Base-by-base conservation (phyloP, 2,113 vertebrate genomes). In the Diglossa brunneiventris region DNA sequence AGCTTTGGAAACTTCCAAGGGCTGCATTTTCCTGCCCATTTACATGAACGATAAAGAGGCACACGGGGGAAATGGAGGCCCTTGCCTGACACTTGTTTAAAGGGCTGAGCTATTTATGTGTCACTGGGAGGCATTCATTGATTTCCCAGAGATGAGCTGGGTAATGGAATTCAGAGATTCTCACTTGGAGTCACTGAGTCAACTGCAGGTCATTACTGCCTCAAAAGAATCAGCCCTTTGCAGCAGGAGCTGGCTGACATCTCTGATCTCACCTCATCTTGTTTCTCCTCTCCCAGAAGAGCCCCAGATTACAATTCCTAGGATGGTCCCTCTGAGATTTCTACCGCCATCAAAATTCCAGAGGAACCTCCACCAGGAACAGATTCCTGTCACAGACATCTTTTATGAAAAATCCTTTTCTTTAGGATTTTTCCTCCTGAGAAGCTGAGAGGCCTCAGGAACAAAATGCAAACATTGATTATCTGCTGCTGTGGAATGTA, bases 61-160 rank as follows among this genome's bases (percentile, higher is more conserved):
- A 75, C 52, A 23, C 1, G 46, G 58, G 78, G 37, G 49, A 66
- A 80, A 78, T 10, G 7, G 69, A 83, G 19, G 44, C 33, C 55
- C 47, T 41, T 94, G 83, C 30, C 73, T 78, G 83, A 83, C 92
- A 75, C 52, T 94, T 77, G 93, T 91, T 81, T 69, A 91, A 89
- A 90, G 52, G 39, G 37, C 53, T 56, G 37, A 87, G 74, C 64
- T 92, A 18, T 96, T 94, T 39, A 63, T 89, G 70, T 76, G 56
- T 14, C 79, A 35, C 49, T 42, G 30, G 92, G 93, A 92, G 80
- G 30, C 50, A 59, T 62, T 69, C 73, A 81, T 82, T 33, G 94
- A 95, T 97, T 96, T 95, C 87, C 72, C 55, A 69, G 39, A 67
- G 70, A 83, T 84, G 88, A 95, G 46, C 67, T 44, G 78, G 69